Evolutionary conservation across 2,888 invertebrate genomes (phyloP).

Genomic region (Hesperia comma): DNA sequence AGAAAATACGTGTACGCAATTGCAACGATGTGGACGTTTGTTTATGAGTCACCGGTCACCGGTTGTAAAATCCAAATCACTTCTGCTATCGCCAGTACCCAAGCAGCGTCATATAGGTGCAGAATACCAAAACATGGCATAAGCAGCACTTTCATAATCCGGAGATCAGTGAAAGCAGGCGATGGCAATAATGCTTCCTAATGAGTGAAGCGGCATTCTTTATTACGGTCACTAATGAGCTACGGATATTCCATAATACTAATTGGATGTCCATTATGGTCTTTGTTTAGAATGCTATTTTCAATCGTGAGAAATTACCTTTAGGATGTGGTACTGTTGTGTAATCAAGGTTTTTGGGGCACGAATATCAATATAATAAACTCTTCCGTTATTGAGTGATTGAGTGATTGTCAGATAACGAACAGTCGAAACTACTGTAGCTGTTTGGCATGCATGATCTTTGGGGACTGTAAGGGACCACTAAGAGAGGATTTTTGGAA

Average conservation of each 20-base stretch:
- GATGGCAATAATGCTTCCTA: conserved; percentile 19
- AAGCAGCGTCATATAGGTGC: conserved; percentile 17
- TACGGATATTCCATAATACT: conserved; percentile 14
- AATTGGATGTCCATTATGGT: conserved; percentile 11
- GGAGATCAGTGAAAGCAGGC: conserved; percentile 40
- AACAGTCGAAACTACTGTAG: too few species aligned
- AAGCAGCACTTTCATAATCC: conserved; percentile 39
- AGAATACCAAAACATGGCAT: conserved; percentile 39
- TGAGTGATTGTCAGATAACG: too few species aligned
- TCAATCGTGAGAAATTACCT: not conserved
- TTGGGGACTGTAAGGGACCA: too few species aligned
- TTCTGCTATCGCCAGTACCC: conserved; percentile 7
- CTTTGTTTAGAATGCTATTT: conserved; percentile 2
- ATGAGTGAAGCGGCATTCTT: conserved; percentile 20
- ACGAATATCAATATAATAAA: not conserved
- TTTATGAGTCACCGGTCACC: too few species aligned
- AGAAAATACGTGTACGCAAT: too few species aligned
- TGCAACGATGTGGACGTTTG: too few species aligned
- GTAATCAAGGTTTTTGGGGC: not conserved
- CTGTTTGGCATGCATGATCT: too few species aligned
- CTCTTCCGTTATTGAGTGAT: too few species aligned
- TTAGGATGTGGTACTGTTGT: not conserved
- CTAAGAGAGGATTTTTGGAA: too few species aligned
- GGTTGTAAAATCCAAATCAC: not conserved
- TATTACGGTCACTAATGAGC: conserved; percentile 6